Conservation (phyloP, 2,888 invertebrate species). For the Hartigia nigra region DNA sequence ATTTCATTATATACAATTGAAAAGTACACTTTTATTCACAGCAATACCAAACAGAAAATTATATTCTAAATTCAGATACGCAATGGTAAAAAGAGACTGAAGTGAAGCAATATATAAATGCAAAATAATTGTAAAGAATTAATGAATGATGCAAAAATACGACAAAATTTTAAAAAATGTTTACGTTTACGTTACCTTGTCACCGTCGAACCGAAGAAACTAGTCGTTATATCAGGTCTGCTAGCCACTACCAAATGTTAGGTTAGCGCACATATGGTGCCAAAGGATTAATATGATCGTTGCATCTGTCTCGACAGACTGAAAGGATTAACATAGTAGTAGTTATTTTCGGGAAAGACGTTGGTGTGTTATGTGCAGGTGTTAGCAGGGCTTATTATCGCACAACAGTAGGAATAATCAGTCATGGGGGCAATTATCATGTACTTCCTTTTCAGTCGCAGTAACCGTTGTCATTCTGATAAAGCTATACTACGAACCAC, state of each 20-base stretch:
- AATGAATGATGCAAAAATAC: neutral
- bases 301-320: neutral
- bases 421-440: slow-evolving; percentile 56
- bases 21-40: neutral
- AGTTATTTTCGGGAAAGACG: neutral
- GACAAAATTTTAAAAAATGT: neutral
- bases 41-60: neutral
- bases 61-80: neutral
- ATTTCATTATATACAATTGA: neutral
- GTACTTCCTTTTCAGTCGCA: slow-evolving; percentile 42
- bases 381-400: neutral
- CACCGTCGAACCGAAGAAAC: neutral
- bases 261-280: neutral
- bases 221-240: neutral
- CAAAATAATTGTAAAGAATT: neutral
- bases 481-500: neutral
- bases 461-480: neutral
- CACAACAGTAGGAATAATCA: slow-evolving; percentile 30
- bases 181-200: neutral
- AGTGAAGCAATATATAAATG: neutral
- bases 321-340: neutral
- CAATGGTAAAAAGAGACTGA: neutral
- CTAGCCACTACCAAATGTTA: neutral
- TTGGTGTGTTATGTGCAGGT: neutral
- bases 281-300: neutral